phyloP scores from a whole-genome alignment of 2,797 vertebrate genomes.

The Taeniopygia guttata region DNA sequence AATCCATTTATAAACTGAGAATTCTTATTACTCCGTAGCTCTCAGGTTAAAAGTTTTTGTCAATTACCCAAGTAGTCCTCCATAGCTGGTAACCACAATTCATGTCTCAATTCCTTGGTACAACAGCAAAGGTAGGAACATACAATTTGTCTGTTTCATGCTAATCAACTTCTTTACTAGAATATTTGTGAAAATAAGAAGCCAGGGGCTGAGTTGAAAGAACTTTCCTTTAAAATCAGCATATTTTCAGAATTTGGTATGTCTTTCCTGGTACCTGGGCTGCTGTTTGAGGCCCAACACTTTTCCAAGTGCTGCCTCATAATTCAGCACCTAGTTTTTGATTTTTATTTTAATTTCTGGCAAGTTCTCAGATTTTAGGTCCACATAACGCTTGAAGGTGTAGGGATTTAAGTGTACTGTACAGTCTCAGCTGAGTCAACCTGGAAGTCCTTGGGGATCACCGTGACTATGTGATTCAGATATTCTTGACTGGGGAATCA shows the following conservation, averaged over 20 bases:
- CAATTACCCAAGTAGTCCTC: background rate
- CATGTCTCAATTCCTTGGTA: background rate
- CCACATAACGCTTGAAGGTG: background rate
- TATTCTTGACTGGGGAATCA: background rate
- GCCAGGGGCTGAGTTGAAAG: background rate
- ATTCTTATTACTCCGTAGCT: background rate
- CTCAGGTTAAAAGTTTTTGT: background rate
- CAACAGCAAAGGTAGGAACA: background rate
- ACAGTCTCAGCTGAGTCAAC: background rate
- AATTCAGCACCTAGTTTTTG: background rate
- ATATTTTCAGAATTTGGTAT: background rate
- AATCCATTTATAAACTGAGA: conserved; percentile 10
- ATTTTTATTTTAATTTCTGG: background rate
- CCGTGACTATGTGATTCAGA: background rate
- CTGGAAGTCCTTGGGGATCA: background rate
- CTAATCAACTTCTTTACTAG: background rate
- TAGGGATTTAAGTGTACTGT: background rate
- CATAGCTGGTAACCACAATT: background rate
- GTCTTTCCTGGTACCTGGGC: background rate
- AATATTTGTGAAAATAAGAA: background rate
- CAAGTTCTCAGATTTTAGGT: background rate
- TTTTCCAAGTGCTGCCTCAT: background rate
- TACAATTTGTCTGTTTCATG: background rate
- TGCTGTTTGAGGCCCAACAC: background rate
- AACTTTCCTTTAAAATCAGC: background rate